These are phyloP conservation scores for Chymomyza amoena DNA, from an alignment of 2,888 invertebrate species.

Conservation along the genomic window DNA sequence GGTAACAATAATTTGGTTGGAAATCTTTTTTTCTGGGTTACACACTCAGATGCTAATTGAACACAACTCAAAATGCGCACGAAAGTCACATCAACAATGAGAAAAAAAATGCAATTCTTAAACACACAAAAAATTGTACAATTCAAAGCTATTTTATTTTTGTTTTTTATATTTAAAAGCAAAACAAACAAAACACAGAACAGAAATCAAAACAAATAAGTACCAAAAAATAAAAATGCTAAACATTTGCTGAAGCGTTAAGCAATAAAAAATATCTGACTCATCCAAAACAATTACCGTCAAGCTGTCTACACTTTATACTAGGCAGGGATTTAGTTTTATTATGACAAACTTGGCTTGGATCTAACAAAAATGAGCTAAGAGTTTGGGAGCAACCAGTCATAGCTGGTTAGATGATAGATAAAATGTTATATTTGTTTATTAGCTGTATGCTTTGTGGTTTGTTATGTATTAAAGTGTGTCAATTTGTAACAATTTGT, in stretches of 20 bases:
- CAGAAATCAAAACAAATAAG: conserved; percentile 14
- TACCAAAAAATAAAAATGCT: background rate
- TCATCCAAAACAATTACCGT: conserved; percentile 15
- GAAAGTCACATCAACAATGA: conserved; percentile 23
- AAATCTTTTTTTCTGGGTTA: conserved; percentile 8
- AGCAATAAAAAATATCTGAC: conserved; percentile 20
- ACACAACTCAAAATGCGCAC: conserved; percentile 54
- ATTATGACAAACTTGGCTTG: background rate
- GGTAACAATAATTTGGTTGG: conserved; percentile 16
- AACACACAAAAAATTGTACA: background rate
- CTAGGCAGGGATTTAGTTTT: background rate
- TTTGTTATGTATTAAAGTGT: background rate
- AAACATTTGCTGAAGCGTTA: conserved; percentile 20
- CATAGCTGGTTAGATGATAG: background rate
- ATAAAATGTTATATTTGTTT: background rate
- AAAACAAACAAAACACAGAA: conserved; percentile 20
- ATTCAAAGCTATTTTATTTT: conserved; percentile 11
- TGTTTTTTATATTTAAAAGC: conserved; percentile 12
- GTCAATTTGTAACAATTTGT: background rate
- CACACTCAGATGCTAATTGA: conserved; percentile 11
- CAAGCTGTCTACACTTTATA: conserved; percentile 16
- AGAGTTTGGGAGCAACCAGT: background rate
- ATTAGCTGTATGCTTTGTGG: background rate
- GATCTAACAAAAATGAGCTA: background rate
- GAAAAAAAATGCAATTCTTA: background rate